phyloP scores from a whole-genome alignment of 2,113 vertebrate species.

The Speoplatyrhinus poulsoni region DNA sequence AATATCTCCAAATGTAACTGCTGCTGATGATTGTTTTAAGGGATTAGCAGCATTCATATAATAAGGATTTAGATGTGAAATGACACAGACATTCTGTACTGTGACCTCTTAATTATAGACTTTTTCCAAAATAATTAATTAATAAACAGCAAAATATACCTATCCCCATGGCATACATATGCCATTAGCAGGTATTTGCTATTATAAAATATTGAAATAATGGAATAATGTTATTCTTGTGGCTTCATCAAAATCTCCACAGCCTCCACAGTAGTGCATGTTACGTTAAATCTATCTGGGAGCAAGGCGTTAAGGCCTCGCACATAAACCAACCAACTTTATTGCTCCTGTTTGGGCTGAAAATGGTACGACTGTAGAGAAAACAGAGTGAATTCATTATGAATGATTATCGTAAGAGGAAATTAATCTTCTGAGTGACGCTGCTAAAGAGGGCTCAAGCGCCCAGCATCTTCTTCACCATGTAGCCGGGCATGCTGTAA shows the following conservation, averaged over 20 bases:
- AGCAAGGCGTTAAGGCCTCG: neutral
- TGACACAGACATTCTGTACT: too few relatives aligned
- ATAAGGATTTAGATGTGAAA: neutral
- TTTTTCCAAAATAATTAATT: too few relatives aligned
- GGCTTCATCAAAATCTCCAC: neutral
- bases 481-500: constrained; percentile 92
- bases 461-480: constrained; percentile 92
- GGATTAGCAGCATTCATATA: neutral
- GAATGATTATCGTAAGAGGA: too few relatives aligned
- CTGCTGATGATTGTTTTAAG: neutral
- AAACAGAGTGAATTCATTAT: neutral
- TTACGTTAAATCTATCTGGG: neutral
- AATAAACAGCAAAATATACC: neutral
- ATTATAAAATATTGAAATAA: neutral
- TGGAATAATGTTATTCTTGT: neutral
- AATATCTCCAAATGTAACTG: neutral
- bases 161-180: neutral
- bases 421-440: constrained; percentile 16
- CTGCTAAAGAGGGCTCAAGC: constrained; percentile 67
- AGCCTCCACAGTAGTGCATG: too few relatives aligned
- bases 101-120: too few relatives aligned
- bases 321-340: neutral
- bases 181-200: neutral
- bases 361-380: neutral
- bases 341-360: neutral